Evolutionary conservation across 2,888 invertebrate genomes (phyloP).

Genomic region (Acanthosepion lycidas): DNA sequence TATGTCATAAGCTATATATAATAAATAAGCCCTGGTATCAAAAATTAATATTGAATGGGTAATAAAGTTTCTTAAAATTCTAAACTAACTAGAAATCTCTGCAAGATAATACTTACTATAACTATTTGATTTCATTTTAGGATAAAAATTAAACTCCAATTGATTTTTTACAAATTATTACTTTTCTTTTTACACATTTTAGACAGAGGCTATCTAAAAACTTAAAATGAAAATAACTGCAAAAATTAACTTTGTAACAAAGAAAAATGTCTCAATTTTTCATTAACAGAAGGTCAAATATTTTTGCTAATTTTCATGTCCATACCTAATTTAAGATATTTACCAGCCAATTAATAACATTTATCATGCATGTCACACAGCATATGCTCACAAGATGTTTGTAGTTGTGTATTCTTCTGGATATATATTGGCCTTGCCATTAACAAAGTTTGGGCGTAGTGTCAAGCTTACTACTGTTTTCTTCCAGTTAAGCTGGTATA

Average conservation of each 20-base stretch:
- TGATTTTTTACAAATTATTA: no score
- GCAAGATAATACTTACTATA: no score
- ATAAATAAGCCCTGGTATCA: background rate
- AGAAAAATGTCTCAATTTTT: no score
- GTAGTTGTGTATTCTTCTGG: background rate
- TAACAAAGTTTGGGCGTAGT: background rate
- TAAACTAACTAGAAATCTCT: background rate
- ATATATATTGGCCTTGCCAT: background rate
- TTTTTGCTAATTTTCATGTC: no score
- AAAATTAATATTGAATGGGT: background rate
- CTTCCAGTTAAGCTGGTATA: no score
- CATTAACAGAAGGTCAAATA: no score
- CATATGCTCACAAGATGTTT: background rate
- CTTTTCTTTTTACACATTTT: no score
- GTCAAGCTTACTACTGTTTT: background rate
- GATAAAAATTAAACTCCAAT: no score
- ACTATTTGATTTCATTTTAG: no score
- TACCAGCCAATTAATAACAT: background rate
- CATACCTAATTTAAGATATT: background rate
- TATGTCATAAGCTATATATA: background rate
- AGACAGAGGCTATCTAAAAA: no score
- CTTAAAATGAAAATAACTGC: no score
- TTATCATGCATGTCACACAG: background rate
- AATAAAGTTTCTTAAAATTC: background rate
- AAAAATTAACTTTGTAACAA: no score